Evolutionary conservation across 2,888 invertebrate genomes (phyloP), one percentile per base, ranked within the genome.

Genomic region (Noctua comes): DNA sequence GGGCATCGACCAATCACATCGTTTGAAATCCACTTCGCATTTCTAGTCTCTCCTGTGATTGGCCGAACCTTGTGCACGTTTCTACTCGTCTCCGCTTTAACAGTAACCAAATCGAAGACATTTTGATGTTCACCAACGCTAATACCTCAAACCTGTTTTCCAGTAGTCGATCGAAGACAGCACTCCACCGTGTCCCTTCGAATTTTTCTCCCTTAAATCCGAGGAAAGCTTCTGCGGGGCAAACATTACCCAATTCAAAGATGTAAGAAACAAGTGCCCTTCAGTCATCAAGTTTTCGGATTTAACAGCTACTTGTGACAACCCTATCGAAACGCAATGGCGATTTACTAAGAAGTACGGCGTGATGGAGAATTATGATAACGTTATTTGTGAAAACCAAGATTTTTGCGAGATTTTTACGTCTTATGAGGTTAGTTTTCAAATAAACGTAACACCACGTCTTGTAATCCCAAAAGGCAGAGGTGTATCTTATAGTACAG

Each of bases 251-350:
- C 77, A 92, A 65, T 84, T 85, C 10, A 82, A 86, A 51, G 80
- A 91, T 5, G 68, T 83, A 11, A 79, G 79, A 0, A 77, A 73
- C 5, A 11, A 72, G 0, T 95, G 95, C 71, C 92, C 93, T 0
- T 77, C 80, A 0, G 51, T 84, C 0, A 88, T 93, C 5, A 90
- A 84, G 10, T 88, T 91, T 1, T 76, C 78, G 0, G 92, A 94
- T 36, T 57, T 95, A 10, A 86, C 88, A 46, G 82, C 83, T 0
- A 83, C 84, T 0, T 95, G 95, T 72, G 90, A 92, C 66, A 93
- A 95, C 77, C 95, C 95, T 1, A 93, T 95, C 0, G 89, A 91
- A 40, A 95, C 95, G 0, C 85, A 83, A 54, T 93, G 92, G 90
- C 84, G 85, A 1, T 89, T 95, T 16, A 89, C 76, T 2, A 88